phyloP scores from a whole-genome alignment of 1,140 invertebrate species.

The Pseudomyrmex sp. region DNA sequence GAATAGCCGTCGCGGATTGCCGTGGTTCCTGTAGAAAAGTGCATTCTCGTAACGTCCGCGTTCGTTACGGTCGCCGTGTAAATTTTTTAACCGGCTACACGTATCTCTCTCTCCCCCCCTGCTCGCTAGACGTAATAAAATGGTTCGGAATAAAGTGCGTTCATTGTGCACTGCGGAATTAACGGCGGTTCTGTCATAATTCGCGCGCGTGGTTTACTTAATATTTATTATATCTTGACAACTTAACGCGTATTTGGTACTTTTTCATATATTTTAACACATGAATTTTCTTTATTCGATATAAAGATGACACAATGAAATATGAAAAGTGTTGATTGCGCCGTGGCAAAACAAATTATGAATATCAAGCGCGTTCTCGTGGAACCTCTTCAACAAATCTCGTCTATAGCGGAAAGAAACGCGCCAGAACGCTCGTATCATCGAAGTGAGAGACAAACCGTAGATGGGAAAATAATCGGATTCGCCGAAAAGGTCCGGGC shows the following conservation, averaged over 20 bases:
- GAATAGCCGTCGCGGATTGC: constrained; percentile 53
- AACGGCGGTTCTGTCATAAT: constrained; percentile 9
- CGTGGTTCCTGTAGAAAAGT: constrained; percentile 63
- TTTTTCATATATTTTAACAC: too few relatives aligned
- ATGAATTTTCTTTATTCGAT: background rate
- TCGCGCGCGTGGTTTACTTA: background rate
- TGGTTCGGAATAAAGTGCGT: constrained; percentile 6
- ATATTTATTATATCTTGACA: constrained; percentile 19
- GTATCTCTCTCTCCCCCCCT: background rate
- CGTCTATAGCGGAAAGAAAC: constrained; percentile 21
- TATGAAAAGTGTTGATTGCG: background rate
- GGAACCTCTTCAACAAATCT: constrained; percentile 27
- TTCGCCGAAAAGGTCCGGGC: constrained; percentile 61
- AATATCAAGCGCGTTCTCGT: constrained; percentile 22
- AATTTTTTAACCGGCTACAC: constrained; percentile 47
- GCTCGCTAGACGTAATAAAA: constrained; percentile 32
- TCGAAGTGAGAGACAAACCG: constrained; percentile 47
- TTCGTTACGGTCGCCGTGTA: constrained; percentile 32
- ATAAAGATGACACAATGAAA: background rate
- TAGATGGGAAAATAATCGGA: constrained; percentile 74
- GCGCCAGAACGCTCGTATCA: constrained; percentile 62
- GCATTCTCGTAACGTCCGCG: constrained; percentile 33
- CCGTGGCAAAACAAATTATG: constrained; percentile 27
- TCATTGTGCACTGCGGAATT: constrained; percentile 21
- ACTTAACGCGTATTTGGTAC: background rate